Conservation (phyloP, 2,797 vertebrate species). For the Chiroxiphia lanceolata region DNA sequence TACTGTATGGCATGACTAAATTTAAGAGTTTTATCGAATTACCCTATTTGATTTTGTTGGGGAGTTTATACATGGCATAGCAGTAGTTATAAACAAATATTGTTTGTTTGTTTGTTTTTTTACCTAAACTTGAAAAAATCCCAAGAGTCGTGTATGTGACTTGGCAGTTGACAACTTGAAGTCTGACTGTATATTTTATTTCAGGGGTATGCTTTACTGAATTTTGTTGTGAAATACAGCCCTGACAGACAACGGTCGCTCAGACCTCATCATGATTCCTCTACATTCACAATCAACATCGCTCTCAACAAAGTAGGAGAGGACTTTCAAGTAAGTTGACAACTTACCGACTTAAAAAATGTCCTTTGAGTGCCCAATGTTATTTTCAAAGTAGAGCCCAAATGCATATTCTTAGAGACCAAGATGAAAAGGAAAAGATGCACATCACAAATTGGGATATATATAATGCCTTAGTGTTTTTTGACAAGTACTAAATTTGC, state of each 20-base stretch:
- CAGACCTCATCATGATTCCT: slow-evolving; percentile 94
- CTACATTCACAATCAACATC: slow-evolving; percentile 97
- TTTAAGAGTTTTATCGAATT: neutral
- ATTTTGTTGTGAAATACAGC: slow-evolving; percentile 97
- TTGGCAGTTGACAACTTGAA: neutral
- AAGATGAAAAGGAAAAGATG: neutral
- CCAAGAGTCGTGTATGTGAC: neutral
- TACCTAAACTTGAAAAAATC: neutral
- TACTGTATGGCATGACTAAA: neutral
- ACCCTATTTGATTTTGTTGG: neutral
- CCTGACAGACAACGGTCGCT: slow-evolving; percentile 88
- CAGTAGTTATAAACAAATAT: neutral
- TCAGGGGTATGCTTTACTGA: slow-evolving; percentile 90
- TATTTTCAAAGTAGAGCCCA: neutral
- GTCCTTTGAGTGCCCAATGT: neutral
- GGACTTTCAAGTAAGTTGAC: slow-evolving; percentile 86
- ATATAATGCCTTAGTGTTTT: neutral
- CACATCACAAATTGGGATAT: neutral
- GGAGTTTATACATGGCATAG: neutral
- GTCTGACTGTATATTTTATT: neutral
- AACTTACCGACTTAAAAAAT: neutral
- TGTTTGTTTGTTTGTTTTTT: neutral
- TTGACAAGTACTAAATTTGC: neutral
- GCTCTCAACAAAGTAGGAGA: slow-evolving; percentile 92
- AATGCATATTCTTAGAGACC: neutral